phyloP scores from a whole-genome alignment of 2,888 invertebrate genomes.

The Zonitis immaculata region DNA sequence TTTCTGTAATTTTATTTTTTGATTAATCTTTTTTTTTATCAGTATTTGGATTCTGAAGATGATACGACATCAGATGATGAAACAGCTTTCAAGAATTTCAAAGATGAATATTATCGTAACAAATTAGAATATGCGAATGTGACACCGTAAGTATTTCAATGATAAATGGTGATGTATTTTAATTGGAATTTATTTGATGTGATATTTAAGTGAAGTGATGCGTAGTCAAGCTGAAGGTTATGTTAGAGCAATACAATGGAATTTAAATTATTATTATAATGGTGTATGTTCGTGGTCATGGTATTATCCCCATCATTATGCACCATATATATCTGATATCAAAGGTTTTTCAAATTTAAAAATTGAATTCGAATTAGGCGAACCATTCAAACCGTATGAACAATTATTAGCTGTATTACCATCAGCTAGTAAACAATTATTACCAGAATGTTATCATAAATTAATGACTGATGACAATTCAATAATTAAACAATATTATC shows the following conservation, averaged over 20 bases:
- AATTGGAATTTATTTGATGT: slow-evolving; percentile 6
- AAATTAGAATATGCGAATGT: slow-evolving; percentile 79
- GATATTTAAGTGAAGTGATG: slow-evolving; percentile 63
- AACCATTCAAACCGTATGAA: slow-evolving; percentile 90
- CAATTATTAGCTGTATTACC: slow-evolving; percentile 86
- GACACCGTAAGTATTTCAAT: slow-evolving; percentile 60
- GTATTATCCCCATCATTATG: slow-evolving; percentile 97
- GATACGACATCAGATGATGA: slow-evolving; percentile 48
- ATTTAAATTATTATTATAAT: slow-evolving; percentile 91
- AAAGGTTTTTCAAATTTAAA: slow-evolving; percentile 66
- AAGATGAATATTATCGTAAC: slow-evolving; percentile 86
- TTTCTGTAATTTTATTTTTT: background rate
- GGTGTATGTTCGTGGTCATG: slow-evolving; percentile 98
- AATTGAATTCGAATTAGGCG: slow-evolving; percentile 77
- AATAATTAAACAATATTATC: slow-evolving; percentile 87
- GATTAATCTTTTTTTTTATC: background rate
- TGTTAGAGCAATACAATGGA: slow-evolving; percentile 94
- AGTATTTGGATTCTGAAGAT: slow-evolving; percentile 24
- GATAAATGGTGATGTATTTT: background rate
- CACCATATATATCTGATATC: slow-evolving; percentile 93
- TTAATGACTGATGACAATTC: slow-evolving; percentile 74
- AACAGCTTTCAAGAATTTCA: slow-evolving; percentile 67
- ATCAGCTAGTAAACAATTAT: slow-evolving; percentile 71
- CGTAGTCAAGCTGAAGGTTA: slow-evolving; percentile 82
- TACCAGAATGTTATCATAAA: slow-evolving; percentile 73